Conservation (phyloP, 2,113 vertebrate species). For the Ptyas mucosa region DNA sequence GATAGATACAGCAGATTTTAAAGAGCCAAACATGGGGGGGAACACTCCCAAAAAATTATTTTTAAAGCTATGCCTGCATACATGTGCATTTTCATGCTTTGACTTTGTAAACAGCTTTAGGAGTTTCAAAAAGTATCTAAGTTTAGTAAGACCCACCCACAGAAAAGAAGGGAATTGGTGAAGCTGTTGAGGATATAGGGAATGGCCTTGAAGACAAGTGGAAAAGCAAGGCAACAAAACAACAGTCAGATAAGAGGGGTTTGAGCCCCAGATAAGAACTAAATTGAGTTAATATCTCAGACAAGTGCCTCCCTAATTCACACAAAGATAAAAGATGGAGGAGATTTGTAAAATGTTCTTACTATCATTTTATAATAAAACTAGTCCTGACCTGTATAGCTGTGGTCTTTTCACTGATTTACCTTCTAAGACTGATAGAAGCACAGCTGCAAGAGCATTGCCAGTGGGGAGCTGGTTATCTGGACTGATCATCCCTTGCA, state of each 20-base stretch:
- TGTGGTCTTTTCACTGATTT: neutral
- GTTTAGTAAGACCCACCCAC: neutral
- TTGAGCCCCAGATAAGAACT: neutral
- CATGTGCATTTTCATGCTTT: neutral
- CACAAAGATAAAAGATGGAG: neutral
- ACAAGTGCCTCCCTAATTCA: neutral
- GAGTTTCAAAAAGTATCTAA: neutral
- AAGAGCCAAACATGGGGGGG: neutral
- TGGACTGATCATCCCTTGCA: neutral
- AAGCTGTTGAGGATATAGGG: neutral
- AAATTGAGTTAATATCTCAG: neutral
- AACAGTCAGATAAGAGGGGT: neutral
- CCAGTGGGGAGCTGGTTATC: neutral
- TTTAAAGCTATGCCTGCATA: neutral
- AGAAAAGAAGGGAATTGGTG: neutral
- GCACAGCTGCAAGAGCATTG: neutral
- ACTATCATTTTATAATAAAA: neutral
- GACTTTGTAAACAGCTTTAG: neutral
- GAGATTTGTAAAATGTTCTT: neutral
- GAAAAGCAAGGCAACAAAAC: neutral
- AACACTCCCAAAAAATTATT: neutral
- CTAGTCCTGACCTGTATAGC: neutral
- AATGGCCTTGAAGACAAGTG: neutral
- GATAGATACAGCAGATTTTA: neutral
- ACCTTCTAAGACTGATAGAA: neutral